These are phyloP conservation scores for Zaprionus africanus DNA, from an alignment of 1,140 invertebrate genomes.

Conservation along the genomic window DNA sequence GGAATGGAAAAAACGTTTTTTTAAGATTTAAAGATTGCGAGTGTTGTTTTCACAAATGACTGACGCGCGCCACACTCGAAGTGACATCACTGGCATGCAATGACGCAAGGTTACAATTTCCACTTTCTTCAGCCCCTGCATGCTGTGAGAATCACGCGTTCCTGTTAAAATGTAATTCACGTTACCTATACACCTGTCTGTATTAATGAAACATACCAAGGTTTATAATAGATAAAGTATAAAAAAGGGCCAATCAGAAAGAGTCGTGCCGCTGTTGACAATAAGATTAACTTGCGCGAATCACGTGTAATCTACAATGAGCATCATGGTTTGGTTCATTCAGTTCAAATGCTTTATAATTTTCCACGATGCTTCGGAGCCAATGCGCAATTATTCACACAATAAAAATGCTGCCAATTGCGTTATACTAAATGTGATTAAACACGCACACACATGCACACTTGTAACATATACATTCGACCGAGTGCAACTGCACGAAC, in stretches of 20 bases:
- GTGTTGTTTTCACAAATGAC: conserved; percentile 10
- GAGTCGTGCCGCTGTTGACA: neutral
- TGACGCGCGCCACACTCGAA: conserved; percentile 41
- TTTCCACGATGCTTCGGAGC: neutral
- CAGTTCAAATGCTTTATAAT: conserved; percentile 20
- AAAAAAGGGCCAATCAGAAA: conserved; percentile 3
- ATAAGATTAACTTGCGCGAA: conserved; percentile 7
- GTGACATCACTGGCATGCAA: conserved; percentile 56
- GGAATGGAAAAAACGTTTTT: neutral
- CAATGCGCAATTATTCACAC: conserved; percentile 27
- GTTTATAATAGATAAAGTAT: neutral
- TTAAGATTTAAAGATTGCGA: conserved; percentile 16
- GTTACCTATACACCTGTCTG: neutral
- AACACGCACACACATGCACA: neutral
- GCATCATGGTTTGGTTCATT: conserved; percentile 10
- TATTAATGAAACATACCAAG: neutral
- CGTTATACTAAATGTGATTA: neutral
- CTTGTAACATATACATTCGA: neutral
- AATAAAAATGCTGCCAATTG: conserved; percentile 3
- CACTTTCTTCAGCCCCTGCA: conserved; percentile 8
- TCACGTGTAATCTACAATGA: conserved; percentile 20
- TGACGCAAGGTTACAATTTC: conserved; percentile 41
- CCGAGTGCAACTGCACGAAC: conserved; percentile 6
- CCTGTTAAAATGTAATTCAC: neutral
- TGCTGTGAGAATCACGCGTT: conserved; percentile 41